A percentile compares a stretch with the other conserved stretches of the same genome.
phyloP scores from a whole-genome alignment of 1,140 invertebrate genomes.

The Drosophila setifemur region DNA sequence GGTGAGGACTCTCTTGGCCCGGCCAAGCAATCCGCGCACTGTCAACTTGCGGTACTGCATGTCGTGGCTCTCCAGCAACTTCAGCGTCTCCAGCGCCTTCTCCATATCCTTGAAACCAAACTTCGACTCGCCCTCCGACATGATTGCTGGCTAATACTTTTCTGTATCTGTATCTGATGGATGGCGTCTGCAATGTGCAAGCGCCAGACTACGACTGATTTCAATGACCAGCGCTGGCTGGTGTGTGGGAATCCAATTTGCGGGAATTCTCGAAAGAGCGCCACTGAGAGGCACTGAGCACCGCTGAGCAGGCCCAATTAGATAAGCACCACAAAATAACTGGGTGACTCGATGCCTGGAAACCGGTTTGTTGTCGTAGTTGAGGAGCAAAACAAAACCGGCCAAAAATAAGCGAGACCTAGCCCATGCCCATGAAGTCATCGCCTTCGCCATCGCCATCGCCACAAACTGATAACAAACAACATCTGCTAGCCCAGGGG shows the following conservation, averaged over 20 bases:
- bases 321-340: slow-evolving; percentile 69
- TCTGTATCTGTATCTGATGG: neutral
- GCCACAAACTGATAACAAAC: slow-evolving; percentile 22
- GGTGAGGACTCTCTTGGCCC: slow-evolving; percentile 86
- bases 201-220: slow-evolving; percentile 44
- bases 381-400: slow-evolving; percentile 66
- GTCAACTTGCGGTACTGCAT: slow-evolving; percentile 86
- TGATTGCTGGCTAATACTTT: slow-evolving; percentile 35
- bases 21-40: slow-evolving; percentile 85
- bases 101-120: slow-evolving; percentile 88
- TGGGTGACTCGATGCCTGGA: slow-evolving; percentile 52
- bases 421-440: slow-evolving; percentile 55
- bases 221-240: neutral
- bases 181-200: slow-evolving; percentile 22
- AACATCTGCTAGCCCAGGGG: slow-evolving; percentile 19
- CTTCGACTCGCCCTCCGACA: slow-evolving; percentile 84
- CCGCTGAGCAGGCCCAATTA: slow-evolving; percentile 45
- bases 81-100: slow-evolving; percentile 86
- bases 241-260: neutral
- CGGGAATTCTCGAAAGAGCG: slow-evolving; percentile 36
- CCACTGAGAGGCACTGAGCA: slow-evolving; percentile 47
- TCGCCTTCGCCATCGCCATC: too few relatives aligned
- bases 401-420: slow-evolving; percentile 29
- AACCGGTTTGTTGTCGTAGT: slow-evolving; percentile 74
- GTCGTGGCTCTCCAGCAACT: slow-evolving; percentile 85